Percentiles rank a stretch among this genome's conserved stretches.
These are phyloP conservation scores for Oceanodroma tethys DNA, from an alignment of 2,113 vertebrate genomes.

Conservation along the genomic window DNA sequence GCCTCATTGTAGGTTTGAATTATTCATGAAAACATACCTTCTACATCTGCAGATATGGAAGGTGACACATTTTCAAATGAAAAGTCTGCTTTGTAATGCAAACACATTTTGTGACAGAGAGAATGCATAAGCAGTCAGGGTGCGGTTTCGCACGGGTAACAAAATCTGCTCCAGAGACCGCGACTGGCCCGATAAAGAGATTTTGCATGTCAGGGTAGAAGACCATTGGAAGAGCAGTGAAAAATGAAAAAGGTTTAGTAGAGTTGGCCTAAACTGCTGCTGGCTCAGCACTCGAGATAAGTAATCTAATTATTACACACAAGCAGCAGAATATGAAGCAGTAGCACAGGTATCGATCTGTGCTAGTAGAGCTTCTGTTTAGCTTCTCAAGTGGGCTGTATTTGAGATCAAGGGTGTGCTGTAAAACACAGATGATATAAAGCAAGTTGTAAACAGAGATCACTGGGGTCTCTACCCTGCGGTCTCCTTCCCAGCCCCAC, in stretches of 20 bases:
- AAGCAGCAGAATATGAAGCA: neutral
- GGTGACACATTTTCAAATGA: neutral
- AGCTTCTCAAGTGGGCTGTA: neutral
- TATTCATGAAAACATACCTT: neutral
- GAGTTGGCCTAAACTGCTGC: neutral
- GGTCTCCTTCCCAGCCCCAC: neutral
- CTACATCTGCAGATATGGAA: neutral
- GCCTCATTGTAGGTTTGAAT: neutral
- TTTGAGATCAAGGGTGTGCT: neutral
- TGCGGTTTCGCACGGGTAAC: neutral
- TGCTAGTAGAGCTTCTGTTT: neutral
- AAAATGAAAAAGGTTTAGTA: neutral
- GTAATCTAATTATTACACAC: neutral
- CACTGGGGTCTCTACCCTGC: neutral
- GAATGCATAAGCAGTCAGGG: neutral
- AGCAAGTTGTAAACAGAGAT: neutral
- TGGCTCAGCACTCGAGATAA: neutral
- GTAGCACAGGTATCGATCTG: neutral
- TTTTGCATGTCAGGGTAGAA: neutral
- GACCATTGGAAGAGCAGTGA: neutral
- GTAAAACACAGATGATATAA: neutral
- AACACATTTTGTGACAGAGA: neutral
- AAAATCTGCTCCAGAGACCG: neutral
- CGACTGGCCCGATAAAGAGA: fast-evolving
- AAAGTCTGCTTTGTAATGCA: neutral